phyloP scores from a whole-genome alignment of 2,113 vertebrate genomes.

The Myanophis thanlyinensis region DNA sequence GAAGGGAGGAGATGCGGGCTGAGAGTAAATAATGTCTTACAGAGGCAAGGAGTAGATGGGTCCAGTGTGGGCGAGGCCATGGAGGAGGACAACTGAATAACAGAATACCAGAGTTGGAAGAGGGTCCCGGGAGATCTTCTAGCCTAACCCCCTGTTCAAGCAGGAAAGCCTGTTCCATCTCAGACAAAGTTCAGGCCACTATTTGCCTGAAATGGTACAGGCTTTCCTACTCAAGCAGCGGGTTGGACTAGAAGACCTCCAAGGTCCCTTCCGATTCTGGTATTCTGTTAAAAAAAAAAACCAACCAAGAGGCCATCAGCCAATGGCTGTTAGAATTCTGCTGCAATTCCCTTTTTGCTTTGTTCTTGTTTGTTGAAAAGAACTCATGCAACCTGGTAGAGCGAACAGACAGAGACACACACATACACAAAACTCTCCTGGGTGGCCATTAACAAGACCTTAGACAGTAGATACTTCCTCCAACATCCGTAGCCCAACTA shows the following conservation, averaged over 20 bases:
- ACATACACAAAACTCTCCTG: not conserved
- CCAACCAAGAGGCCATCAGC: not conserved
- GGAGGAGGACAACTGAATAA: not conserved
- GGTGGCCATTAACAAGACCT: not conserved
- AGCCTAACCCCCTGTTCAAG: too few relatives aligned
- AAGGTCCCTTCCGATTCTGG: too few relatives aligned
- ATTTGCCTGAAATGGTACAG: too few relatives aligned
- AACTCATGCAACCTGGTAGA: not conserved
- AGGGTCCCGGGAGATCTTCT: not conserved
- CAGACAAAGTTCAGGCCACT: not conserved
- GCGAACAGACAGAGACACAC: too few relatives aligned
- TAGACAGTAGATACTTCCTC: not conserved
- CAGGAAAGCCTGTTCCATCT: not conserved
- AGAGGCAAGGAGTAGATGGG: not conserved
- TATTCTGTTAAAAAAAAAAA: too few relatives aligned
- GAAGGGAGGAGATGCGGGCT: not conserved
- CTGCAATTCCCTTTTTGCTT: not conserved
- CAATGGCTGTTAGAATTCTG: not conserved
- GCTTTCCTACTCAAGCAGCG: too few relatives aligned
- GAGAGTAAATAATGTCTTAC: fast-evolving
- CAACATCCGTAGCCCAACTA: not conserved
- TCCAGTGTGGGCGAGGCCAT: not conserved
- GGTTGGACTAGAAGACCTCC: too few relatives aligned
- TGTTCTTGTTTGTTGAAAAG: not conserved
- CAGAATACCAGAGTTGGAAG: not conserved